Conservation (phyloP, 2,888 invertebrate species). For the Acanthosoma haemorrhoidale region DNA sequence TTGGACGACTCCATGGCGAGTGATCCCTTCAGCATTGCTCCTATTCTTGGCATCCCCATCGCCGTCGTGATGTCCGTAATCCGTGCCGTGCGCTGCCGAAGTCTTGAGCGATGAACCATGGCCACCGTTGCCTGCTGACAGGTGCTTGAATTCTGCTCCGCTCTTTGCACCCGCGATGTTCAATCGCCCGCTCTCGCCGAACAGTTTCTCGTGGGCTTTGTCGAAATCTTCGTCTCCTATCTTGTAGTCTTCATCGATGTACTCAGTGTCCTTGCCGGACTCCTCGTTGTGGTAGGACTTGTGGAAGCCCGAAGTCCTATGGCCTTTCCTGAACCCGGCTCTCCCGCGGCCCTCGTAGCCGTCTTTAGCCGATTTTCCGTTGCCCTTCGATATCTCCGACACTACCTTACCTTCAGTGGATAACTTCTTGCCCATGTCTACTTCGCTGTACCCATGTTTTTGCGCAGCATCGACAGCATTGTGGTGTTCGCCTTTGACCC, state of each 20-base stretch:
- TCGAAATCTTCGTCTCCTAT: neutral
- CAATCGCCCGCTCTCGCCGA: neutral
- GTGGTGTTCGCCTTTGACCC: neutral
- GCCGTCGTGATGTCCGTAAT: neutral
- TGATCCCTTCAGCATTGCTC: neutral
- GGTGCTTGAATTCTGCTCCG: neutral
- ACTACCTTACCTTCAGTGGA: neutral
- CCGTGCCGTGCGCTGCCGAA: neutral
- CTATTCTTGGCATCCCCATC: neutral
- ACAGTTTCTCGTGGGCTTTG: neutral
- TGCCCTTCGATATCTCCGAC: neutral
- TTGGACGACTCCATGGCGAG: neutral
- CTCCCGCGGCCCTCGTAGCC: neutral
- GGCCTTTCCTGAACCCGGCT: slow-evolving; percentile 20
- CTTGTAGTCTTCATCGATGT: slow-evolving; percentile 14
- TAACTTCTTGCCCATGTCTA: neutral
- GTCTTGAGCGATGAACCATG: neutral
- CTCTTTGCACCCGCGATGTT: neutral
- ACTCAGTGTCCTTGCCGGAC: slow-evolving; percentile 19
- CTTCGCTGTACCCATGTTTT: neutral
- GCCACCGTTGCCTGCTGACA: neutral
- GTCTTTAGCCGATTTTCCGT: neutral
- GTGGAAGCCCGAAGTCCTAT: slow-evolving; percentile 25
- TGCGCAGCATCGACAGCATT: neutral
- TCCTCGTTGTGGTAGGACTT: slow-evolving; percentile 29